Evolutionary conservation across 2,888 invertebrate genomes (phyloP), one percentile per base, ranked within the genome.

Genomic region (Auanema freiburgensis): DNA sequence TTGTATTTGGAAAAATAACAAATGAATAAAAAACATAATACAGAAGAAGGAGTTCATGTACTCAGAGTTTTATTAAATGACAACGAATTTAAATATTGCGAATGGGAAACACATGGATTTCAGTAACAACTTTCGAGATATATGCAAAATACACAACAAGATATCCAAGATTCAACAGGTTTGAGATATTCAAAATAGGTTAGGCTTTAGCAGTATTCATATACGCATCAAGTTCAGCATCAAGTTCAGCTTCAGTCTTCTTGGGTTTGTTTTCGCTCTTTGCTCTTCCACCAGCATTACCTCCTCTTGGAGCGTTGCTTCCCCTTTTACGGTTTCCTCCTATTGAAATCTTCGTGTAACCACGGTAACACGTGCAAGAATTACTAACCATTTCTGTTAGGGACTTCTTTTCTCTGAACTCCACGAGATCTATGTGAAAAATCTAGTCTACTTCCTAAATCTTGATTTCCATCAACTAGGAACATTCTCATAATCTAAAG

Each of bases 141-240:
- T 33, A 33, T 33, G 33, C 33, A 33, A 33, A 33, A 33, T 33
- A 33, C 33, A 33, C 33, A 33, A 33, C 33, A 33, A 33, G 33
- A 8, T 33, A 8, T 33, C 33, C 33, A 33, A 33, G 33, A 33
- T 33, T 33, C 33, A 33, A 33, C 33, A 33, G 33, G 33, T 33
- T 33, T 33, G 33, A 33, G 33, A 33, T 33, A 5, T 33, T 33
- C 8, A 3, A 8, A 33, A 33, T 33, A 33, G 33, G 33, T 33
- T 33, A 33, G 57, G 25, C 18, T 21, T 46, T 49, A 23, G 56
- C 11, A 49, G 50, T 70, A 1, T 66, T 58, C 70, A 70, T 70
- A 65, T 70, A 70, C 14, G 63, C 67, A 57, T 70, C 70, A 43
- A 70, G 64, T 24, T 70, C 70, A 18, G 70, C 70, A 50, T 70